Evolutionary conservation across 2,113 vertebrate genomes (phyloP).

Genomic region (Microtus oregoni): DNA sequence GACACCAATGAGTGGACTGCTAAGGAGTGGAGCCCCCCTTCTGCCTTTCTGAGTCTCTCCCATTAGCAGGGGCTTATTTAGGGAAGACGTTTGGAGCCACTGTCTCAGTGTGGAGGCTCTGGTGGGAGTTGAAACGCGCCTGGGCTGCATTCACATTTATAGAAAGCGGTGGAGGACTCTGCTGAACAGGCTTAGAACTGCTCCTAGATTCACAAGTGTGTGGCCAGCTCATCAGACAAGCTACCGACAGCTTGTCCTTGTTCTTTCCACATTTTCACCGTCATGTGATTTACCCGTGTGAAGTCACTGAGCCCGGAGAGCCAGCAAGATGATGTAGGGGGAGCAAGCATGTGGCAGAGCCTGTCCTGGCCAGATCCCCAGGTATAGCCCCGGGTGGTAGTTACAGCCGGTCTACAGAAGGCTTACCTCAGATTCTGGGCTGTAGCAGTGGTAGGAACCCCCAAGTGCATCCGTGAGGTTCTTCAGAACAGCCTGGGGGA

Average conservation of each 20-base stretch:
- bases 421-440: constrained; percentile 85
- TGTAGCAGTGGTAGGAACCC: constrained; percentile 88
- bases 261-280: background rate
- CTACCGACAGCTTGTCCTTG: background rate
- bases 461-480: constrained; percentile 83
- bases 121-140: background rate
- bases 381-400: background rate
- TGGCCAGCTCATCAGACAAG: rapidly evolving
- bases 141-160: too few species aligned
- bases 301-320: background rate
- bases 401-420: rapidly evolving
- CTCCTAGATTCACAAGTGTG: background rate
- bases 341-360: background rate
- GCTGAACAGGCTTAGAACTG: background rate
- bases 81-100: background rate
- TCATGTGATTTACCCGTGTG: background rate
- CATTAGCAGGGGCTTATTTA: background rate
- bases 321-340: background rate
- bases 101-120: background rate
- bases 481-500: constrained; percentile 83
- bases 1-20: background rate
- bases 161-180: background rate
- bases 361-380: background rate
- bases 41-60: background rate
- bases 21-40: background rate